Base-by-base conservation (phyloP, 2,797 vertebrate species). In the Sebastes iracundus region DNA sequence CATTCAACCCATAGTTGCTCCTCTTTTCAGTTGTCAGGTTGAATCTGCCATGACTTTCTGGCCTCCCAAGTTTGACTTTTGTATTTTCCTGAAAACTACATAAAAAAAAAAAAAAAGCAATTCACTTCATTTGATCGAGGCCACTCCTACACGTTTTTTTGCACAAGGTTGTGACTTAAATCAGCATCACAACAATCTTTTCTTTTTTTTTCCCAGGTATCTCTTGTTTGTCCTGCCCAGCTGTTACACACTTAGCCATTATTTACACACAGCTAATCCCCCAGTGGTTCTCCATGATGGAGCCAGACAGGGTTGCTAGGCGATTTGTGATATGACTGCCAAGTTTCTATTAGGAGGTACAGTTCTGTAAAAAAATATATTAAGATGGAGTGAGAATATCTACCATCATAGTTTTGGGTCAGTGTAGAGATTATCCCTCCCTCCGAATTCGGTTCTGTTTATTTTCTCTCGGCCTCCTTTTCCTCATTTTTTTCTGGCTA, bases 281-380 rank as follows among this genome's bases (percentile, higher is more conserved):
- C 79, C 62, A 2, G 61, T 55, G 64, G 84, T 70, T 61, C 52
- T 64, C 38, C 35, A 59, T 68, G 70, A 83, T 56, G 69, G 74
- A 83, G 71, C n/a, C 59, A 77, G 79, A 76, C 23, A 16, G 27
- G 62, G 77, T 86, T 90, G 72, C 81, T 74, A 77, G 78, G 87
- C 74, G 58, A 88, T 86, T 80, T 88, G 75, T 64, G 55, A 78
- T 77, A 73, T 4, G 14, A 74, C 74, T 84, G 77, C 52, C 67
- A 85, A 80, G 80, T 87, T 86, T 83, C 75, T 80, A 72, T 86
- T 80, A 73, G 58, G 58, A 38, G 33, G 18, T 27, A 82, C 68
- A 71, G 23, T 69, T 70, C 32, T 66, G 5, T 82, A 33, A 75
- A 73, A 73, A 77, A 74, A 78, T 76, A 75, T 72, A 75, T 82